Base-by-base conservation (phyloP, 30 jellyfish, hydroid and myxozoan genomes). In the Turritopsis dohrnii region DNA sequence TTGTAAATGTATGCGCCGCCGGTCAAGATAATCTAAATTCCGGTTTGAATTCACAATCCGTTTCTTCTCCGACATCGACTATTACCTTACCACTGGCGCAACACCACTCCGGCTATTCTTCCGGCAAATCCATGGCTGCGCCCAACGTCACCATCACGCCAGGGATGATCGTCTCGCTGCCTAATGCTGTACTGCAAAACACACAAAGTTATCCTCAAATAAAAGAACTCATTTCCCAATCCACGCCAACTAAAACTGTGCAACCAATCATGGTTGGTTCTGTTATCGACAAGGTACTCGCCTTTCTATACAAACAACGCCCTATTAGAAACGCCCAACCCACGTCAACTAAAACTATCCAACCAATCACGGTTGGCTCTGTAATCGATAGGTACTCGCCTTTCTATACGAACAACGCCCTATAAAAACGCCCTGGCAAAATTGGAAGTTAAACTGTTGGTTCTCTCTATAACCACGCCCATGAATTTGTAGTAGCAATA, bases 161-260 rank as follows among this genome's bases (percentile, higher is more conserved):
- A 79, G 97, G 97, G 54, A 91, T 91, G 97, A 85, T 87, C 85
- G 97, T 91, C 54, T 91, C 97, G 16, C 54, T 91, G 54, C 97
- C 97, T 18, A 86, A 84, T 30, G 96, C 87, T 52, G 96, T 80
- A 25, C 28, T 80, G 53, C 87, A 52, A 26, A 65, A 81, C 54
- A 26, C 80, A 16, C 75, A 80, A 26, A 60, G 21, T 0, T 75
- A 52, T 65, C 28, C 87, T 3, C 87, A 80, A 28, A 52, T 80
- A 16, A 52, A 80, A 18, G 87, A 80, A n/a, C 66, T 80, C 60
- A 80, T 80, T 52, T 28, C 65, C 52, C 87, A 54, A 80, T 66
- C 87, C 16, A 69, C 31, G 28, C 77, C 60, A 41, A 41, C 60
- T 41, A 41, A 41, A 41, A 41, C 77, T 69, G 77, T 69, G 9